phyloP scores from a whole-genome alignment of 2,888 invertebrate genomes.

The Luperina testacea region DNA sequence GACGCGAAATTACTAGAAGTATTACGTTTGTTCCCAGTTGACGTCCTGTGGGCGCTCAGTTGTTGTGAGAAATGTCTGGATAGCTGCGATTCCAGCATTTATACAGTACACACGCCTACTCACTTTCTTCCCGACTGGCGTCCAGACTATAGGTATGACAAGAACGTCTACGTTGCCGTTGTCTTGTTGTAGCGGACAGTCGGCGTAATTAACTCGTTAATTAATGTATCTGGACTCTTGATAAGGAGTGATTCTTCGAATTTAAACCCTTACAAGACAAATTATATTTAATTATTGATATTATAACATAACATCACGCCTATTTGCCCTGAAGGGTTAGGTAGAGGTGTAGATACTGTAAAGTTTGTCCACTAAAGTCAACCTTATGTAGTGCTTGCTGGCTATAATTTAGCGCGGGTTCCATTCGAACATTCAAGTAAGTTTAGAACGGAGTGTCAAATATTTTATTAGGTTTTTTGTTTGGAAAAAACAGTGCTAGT shows the following conservation, averaged over 20 bases:
- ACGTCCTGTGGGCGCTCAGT: slow-evolving; percentile 72
- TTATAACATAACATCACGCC: background rate
- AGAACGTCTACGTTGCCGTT: slow-evolving; percentile 1
- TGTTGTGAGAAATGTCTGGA: slow-evolving; percentile 75
- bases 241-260: background rate
- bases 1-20: background rate
- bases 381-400: too few relatives aligned
- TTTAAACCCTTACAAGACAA: slow-evolving; percentile 3
- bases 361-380: too few relatives aligned
- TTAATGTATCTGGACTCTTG: slow-evolving; percentile 12
- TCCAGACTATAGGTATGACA: slow-evolving; percentile 43
- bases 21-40: slow-evolving; percentile 2
- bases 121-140: slow-evolving; percentile 77
- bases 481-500: too few relatives aligned
- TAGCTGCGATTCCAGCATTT: slow-evolving; percentile 74
- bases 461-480: too few relatives aligned
- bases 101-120: slow-evolving; percentile 82
- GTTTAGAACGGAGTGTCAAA: too few relatives aligned
- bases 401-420: too few relatives aligned
- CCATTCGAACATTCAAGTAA: too few relatives aligned
- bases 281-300: background rate
- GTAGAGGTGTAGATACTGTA: too few relatives aligned
- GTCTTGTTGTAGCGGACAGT: background rate
- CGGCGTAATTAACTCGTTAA: slow-evolving; percentile 37
- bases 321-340: background rate